phyloP scores from a whole-genome alignment of 2,888 invertebrate genomes.

The Drosophila niveifrons region DNA sequence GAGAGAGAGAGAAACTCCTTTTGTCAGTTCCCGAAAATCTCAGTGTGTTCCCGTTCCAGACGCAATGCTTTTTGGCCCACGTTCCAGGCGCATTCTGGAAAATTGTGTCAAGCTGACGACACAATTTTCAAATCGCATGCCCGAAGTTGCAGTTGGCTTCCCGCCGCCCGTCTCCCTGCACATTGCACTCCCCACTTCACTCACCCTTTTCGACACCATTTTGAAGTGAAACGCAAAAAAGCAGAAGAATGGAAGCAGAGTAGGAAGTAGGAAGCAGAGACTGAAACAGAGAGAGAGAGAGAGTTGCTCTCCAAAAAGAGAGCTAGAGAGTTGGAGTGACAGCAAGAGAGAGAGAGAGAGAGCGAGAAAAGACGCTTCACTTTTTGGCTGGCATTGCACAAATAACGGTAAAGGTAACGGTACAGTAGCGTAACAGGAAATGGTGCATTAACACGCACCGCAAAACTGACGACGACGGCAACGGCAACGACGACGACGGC shows the following conservation, averaged over 20 bases:
- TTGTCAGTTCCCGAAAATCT: constrained; percentile 50
- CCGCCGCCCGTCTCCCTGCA: not conserved
- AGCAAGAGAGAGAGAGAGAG: constrained; percentile 22
- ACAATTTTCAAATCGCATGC: constrained; percentile 81
- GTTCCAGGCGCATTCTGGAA: constrained; percentile 83
- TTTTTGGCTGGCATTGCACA: constrained; percentile 65
- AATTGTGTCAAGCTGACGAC: constrained; percentile 84
- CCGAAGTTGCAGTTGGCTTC: constrained; percentile 73
- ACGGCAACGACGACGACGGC: constrained; percentile 45
- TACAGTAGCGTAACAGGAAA: constrained; percentile 82
- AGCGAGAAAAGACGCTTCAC: constrained; percentile 5
- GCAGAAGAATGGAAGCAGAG: constrained; percentile 8
- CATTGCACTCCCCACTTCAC: not conserved
- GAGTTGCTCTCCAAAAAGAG: constrained; percentile 11
- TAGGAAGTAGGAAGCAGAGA: constrained; percentile 9
- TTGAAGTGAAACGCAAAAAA: constrained; percentile 17
- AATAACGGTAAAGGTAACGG: constrained; percentile 68
- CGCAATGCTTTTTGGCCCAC: constrained; percentile 24
- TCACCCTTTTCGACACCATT: not conserved
- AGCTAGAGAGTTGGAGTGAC: constrained; percentile 6
- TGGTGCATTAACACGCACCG: constrained; percentile 83
- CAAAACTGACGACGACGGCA: constrained; percentile 59
- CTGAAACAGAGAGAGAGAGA: constrained; percentile 8
- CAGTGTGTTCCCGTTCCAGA: constrained; percentile 41
- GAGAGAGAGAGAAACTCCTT: not conserved